Evolutionary conservation across 2,888 invertebrate genomes (phyloP).

Genomic region (Drosophila kuntzei): DNA sequence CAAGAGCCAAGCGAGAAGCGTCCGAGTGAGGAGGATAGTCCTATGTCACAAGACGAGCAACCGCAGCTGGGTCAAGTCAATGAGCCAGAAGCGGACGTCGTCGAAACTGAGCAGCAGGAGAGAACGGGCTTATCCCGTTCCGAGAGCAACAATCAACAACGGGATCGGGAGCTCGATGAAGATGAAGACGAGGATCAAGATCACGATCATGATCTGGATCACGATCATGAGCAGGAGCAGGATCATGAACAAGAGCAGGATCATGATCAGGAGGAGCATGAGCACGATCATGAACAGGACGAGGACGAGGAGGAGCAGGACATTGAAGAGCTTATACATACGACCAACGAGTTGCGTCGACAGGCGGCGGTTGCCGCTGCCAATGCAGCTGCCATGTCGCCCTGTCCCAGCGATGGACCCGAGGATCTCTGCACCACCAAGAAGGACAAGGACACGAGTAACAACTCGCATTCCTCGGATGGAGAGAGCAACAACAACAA

Average conservation of each 20-base stretch:
- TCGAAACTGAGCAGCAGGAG: conserved; percentile 11
- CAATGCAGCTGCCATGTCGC: conserved; percentile 77
- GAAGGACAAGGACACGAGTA: conserved; percentile 68
- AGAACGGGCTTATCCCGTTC: conserved; percentile 5
- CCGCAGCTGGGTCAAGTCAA: conserved; percentile 2
- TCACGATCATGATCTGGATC: conserved; percentile 26
- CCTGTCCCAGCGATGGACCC: conserved; percentile 82
- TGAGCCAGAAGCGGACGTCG: neutral
- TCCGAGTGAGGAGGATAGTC: conserved; percentile 9
- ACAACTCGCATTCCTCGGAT: conserved; percentile 48
- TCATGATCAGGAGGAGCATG: conserved; percentile 20
- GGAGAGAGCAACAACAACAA: conserved; percentile 63
- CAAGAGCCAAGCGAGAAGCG: conserved; percentile 40
- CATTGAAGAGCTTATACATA: conserved; percentile 83
- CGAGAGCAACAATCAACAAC: conserved; percentile 24
- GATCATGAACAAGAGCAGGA: conserved; percentile 29
- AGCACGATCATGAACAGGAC: conserved; percentile 45
- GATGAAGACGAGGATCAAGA: conserved; percentile 54
- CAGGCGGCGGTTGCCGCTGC: conserved; percentile 77
- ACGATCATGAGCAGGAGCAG: conserved; percentile 24
- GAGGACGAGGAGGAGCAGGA: conserved; percentile 79
- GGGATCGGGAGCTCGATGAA: conserved; percentile 36
- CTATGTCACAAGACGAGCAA: conserved; percentile 54
- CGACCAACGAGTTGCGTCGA: conserved; percentile 79
- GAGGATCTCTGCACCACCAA: conserved; percentile 85